Evolutionary conservation across 1,140 invertebrate species (phyloP), one percentile per base, ranked within the genome.

Genomic region (Drosophila nigrodunni): DNA sequence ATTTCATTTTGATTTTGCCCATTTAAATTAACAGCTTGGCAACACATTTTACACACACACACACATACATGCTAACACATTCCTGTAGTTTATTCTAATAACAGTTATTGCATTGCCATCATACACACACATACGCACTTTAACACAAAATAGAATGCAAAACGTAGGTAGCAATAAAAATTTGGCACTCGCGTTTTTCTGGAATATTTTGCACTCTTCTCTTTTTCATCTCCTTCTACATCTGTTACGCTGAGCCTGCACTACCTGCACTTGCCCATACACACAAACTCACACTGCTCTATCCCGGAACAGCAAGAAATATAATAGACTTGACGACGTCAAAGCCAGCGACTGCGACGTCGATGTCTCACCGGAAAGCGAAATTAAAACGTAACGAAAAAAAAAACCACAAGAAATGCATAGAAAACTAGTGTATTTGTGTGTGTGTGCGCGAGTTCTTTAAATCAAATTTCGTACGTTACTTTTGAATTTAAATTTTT

Each of bases 1-100:
- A 73, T 59, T 73, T 25, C n/a, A 50, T 67, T 30, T 67, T 50
- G 37, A 66, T 67, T 66, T 41, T 66, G 34, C 1, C 50, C 10
- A 66, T 58, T 8, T 39, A 25, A 65, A 47, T 39, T 49, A 15
- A n/a, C 54, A 15, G 18, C 54, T 49, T 52, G 35, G 21, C 52
- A 66, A 46, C 70, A 54, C 43, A 37, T 11, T 54, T 21, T 15
- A 1, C 65, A 6, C 25, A 41, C 49, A 57, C 18, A 47, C 25
- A 35, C 44, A 21, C 21, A 47, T 11, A 30, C 7, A 44, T 0
- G 44, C 7, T 44, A 6, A 21, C 11, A 30, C 18, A 21, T 21
- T 21, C 18, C 18, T 21, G 18, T 21, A 21, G 18, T 21, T 21
- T 21, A 21, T 21, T 21, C 18, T 11, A 9, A 57, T 21, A 62